Evolutionary conservation across 2,113 vertebrate species (phyloP).

Genomic region (Cyprinodon brontotheroides): DNA sequence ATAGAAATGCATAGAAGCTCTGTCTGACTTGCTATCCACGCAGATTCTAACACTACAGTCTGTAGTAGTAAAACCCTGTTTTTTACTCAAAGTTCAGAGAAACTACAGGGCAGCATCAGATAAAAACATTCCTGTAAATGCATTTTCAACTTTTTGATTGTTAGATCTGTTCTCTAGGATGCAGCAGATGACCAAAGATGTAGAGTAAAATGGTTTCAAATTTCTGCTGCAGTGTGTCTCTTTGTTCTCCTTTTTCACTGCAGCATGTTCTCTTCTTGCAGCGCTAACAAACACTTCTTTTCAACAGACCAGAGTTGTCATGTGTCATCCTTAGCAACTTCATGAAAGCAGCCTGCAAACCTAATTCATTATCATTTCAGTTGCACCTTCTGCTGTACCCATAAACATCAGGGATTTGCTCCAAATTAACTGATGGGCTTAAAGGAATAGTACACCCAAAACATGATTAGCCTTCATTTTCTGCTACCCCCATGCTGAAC

Average conservation of each 20-base stretch:
- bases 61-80: background rate
- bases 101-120: slow-evolving; percentile 24
- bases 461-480: no score
- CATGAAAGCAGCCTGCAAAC: background rate
- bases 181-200: slow-evolving; percentile 15
- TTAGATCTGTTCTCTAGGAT: slow-evolving; percentile 19
- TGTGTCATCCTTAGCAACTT: background rate
- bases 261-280: slow-evolving; percentile 53
- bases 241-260: slow-evolving; percentile 46
- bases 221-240: slow-evolving; percentile 66
- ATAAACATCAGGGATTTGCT: slow-evolving; percentile 16
- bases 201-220: slow-evolving; percentile 57
- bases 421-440: slow-evolving; percentile 29
- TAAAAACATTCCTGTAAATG: slow-evolving; percentile 3
- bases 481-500: no score
- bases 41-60: background rate
- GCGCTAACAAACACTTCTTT: slow-evolving; percentile 40
- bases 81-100: background rate
- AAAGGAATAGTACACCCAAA: no score
- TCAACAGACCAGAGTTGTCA: slow-evolving; percentile 33
- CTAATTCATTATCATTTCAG: background rate
- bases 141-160: slow-evolving; percentile 10
- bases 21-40: no score
- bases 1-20: no score
- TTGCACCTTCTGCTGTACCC: slow-evolving; percentile 9